These are phyloP conservation scores for Didymodactylos carnosus DNA, from an alignment of 2,888 invertebrate species.

Conservation along the genomic window DNA sequence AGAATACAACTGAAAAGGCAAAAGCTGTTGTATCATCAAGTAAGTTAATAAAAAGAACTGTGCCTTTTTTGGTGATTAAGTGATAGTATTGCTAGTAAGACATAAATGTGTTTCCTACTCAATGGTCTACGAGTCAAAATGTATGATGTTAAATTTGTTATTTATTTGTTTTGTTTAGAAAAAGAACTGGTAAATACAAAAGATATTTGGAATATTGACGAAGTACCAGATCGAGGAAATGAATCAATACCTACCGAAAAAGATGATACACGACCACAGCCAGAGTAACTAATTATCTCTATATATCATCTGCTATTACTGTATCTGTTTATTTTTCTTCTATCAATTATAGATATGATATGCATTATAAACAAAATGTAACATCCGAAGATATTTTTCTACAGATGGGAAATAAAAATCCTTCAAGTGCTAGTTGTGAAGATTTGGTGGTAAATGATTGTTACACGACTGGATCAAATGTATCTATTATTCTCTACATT, in stretches of 20 bases:
- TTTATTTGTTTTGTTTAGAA: too few species aligned
- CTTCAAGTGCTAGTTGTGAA: slow-evolving; percentile 61
- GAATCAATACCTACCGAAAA: background rate
- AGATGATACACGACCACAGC: background rate
- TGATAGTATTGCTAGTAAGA: too few species aligned
- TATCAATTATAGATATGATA: background rate
- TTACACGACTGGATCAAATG: too few species aligned
- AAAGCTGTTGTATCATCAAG: too few species aligned
- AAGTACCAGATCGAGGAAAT: background rate
- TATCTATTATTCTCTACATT: slow-evolving; percentile 13
- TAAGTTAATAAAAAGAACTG: too few species aligned
- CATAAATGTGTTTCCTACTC: too few species aligned
- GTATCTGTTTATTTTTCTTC: background rate
- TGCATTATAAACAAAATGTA: slow-evolving; percentile 46
- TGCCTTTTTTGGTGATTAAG: too few species aligned
- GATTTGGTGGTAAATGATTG: slow-evolving; percentile 56
- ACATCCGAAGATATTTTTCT: slow-evolving; percentile 65
- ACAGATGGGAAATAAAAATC: slow-evolving; percentile 59
- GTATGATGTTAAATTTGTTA: too few species aligned
- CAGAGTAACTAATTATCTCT: too few species aligned
- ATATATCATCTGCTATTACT: background rate
- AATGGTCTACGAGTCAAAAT: too few species aligned
- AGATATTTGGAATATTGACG: background rate
- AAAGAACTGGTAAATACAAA: too few species aligned
- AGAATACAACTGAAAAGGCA: background rate